These are phyloP conservation scores for Pangasianodon gigas DNA, from an alignment of 2,113 vertebrate genomes.

Conservation along the genomic window DNA sequence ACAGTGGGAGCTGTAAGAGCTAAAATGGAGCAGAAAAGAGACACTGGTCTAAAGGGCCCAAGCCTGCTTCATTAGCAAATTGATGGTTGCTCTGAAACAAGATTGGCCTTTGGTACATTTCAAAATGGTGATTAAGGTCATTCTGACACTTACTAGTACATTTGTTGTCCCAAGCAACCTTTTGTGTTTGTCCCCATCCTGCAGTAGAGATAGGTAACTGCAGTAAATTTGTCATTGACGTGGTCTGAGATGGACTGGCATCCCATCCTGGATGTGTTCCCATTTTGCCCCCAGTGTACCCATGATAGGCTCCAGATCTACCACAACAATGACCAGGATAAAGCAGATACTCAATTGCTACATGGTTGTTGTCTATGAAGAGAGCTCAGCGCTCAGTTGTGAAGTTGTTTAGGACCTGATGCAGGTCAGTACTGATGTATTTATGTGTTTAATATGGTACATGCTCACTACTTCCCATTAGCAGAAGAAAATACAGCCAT, in stretches of 20 bases:
- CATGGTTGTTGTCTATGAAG: neutral
- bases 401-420: neutral
- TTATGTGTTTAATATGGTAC: neutral
- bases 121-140: conserved; percentile 67
- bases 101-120: conserved; percentile 59
- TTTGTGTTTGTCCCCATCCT: conserved; percentile 27
- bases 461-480: neutral
- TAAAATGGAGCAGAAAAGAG: conserved; percentile 47
- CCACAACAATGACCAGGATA: neutral
- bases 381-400: neutral
- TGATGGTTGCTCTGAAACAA: conserved; percentile 59
- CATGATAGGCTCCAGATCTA: neutral
- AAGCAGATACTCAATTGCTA: neutral
- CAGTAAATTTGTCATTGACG: neutral
- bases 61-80: conserved; percentile 51
- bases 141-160: conserved; percentile 62
- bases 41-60: conserved; percentile 53
- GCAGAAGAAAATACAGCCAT: conserved; percentile 4
- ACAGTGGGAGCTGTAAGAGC: conserved; percentile 22
- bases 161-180: conserved; percentile 53
- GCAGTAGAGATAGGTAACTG: neutral
- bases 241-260: neutral
- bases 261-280: neutral
- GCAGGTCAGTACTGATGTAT: neutral
- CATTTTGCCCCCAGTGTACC: neutral